Evolutionary conservation across 2,797 vertebrate genomes (phyloP), one percentile per base, ranked within the genome.

Genomic region (Thripadectes ignobilis): DNA sequence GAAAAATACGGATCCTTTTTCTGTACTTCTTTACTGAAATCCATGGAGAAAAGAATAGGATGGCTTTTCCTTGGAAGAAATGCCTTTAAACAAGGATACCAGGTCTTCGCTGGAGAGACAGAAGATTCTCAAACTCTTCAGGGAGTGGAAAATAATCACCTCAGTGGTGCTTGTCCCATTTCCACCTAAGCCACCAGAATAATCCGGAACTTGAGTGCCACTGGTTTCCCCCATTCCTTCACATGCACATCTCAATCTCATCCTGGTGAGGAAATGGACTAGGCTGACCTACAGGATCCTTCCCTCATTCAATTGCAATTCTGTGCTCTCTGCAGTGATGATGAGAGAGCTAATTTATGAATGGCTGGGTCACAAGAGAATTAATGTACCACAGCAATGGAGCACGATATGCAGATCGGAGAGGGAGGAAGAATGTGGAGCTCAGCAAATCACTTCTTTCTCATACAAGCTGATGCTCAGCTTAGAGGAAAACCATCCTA

Each of bases 321-420:
- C 49, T 69, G n/a, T 85, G 48, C 39, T 86, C 74, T 84, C 71
- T 59, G 34, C 75, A 95, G 38, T 34, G 75, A 75, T 88, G 80
- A 94, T 58, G 75, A 95, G 72, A 95, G 68, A 18, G 27, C 82
- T 94, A 77, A 73, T 92, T 95, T 93, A 77, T 85, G 59, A 91
- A 96, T 77, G 93, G 51, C 43, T 95, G 57, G 62, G 61, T 90
- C 72, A 94, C 46, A 65, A 80, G 75, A 81, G 43, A 93, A 80
- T 94, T 93, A 89, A 86, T 32, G 88, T 92, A 74, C 57, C 82
- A 41, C 55, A 90, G 91, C 75, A 78, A 86, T 30, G 55, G 76
- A 92, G 66, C 18, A 3, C 2, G 1, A 81, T 74, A 88, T 58
- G 66, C 87, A 88, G 87, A 88, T 72, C 2, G 1, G 49, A 62